Evolutionary conservation across 2,888 invertebrate species (phyloP).

Genomic region (Euphydryas editha): DNA sequence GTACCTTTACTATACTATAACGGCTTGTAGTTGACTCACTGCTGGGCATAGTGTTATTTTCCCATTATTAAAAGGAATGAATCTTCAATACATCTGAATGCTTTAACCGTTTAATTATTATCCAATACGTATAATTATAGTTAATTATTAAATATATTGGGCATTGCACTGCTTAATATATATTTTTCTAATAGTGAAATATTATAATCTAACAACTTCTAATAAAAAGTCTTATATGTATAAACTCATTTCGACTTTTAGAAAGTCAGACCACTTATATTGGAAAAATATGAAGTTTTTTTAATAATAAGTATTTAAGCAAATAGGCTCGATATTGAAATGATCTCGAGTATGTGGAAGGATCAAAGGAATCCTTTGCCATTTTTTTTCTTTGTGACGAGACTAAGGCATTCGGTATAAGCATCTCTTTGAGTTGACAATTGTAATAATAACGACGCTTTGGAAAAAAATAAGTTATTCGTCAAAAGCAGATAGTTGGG

Average conservation of each 20-base stretch:
- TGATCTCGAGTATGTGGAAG: constrained; percentile 7
- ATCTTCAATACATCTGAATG: too few species aligned
- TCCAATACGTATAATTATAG: too few species aligned
- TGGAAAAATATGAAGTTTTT: background rate
- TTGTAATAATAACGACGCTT: constrained; percentile 28
- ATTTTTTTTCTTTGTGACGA: constrained; percentile 22
- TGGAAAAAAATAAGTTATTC: constrained; percentile 18
- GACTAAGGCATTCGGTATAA: constrained; percentile 21
- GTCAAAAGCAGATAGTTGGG: constrained; percentile 16
- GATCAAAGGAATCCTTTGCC: constrained; percentile 21
- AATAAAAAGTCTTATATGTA: too few species aligned
- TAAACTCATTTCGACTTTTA: background rate
- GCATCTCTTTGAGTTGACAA: constrained; percentile 23
- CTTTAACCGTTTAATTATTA: too few species aligned
- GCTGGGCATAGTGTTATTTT: too few species aligned
- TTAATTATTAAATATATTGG: too few species aligned
- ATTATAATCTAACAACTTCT: too few species aligned
- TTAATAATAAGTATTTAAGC: constrained; percentile 8
- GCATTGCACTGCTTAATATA: too few species aligned
- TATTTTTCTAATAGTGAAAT: too few species aligned
- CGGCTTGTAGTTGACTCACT: too few species aligned
- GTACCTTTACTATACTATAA: too few species aligned
- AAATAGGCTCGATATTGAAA: background rate
- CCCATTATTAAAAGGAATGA: too few species aligned
- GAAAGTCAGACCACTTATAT: background rate